Evolutionary conservation across 1,140 invertebrate genomes (phyloP).

Genomic region (Hestina assimilis): DNA sequence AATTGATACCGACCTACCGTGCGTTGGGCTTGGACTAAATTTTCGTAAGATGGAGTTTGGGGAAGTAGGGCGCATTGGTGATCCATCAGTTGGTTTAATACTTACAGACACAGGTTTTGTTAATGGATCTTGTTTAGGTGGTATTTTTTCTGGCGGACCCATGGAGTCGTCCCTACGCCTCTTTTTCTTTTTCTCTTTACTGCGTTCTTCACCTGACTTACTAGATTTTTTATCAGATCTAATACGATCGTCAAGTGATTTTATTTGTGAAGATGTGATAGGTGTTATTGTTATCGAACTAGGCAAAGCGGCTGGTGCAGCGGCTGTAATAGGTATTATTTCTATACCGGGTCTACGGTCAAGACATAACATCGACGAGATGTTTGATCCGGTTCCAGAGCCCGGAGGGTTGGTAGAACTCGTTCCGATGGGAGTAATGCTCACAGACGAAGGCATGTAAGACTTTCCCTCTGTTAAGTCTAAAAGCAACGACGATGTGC

Average conservation of each 20-base stretch:
- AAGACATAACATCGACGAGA: conserved; percentile 82
- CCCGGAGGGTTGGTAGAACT: conserved; percentile 46
- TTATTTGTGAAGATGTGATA: conserved; percentile 81
- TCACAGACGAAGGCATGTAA: conserved; percentile 85
- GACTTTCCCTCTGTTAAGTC: conserved; percentile 81
- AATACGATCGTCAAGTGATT: conserved; percentile 80
- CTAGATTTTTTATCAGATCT: conserved; percentile 82
- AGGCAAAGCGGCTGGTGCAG: conserved; percentile 81
- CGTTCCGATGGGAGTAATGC: conserved; percentile 86
- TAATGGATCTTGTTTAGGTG: conserved; percentile 84
- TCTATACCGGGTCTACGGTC: conserved; percentile 87
- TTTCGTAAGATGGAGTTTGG: conserved; percentile 82
- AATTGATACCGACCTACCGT: conserved; percentile 79
- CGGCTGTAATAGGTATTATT: conserved; percentile 86
- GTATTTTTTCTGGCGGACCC: conserved; percentile 90
- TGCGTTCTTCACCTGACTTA: conserved; percentile 81
- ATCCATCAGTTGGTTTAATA: conserved; percentile 85
- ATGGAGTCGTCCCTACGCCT: conserved; percentile 88
- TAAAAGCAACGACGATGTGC: conserved; percentile 62
- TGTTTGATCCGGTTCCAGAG: conserved; percentile 70
- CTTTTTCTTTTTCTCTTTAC: conserved; percentile 88
- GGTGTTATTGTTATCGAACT: conserved; percentile 92
- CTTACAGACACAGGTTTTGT: conserved; percentile 86
- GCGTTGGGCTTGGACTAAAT: conserved; percentile 84
- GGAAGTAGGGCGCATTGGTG: conserved; percentile 80